Evolutionary conservation across 2,113 vertebrate genomes (phyloP).

Genomic region (Coptodon rendalli): DNA sequence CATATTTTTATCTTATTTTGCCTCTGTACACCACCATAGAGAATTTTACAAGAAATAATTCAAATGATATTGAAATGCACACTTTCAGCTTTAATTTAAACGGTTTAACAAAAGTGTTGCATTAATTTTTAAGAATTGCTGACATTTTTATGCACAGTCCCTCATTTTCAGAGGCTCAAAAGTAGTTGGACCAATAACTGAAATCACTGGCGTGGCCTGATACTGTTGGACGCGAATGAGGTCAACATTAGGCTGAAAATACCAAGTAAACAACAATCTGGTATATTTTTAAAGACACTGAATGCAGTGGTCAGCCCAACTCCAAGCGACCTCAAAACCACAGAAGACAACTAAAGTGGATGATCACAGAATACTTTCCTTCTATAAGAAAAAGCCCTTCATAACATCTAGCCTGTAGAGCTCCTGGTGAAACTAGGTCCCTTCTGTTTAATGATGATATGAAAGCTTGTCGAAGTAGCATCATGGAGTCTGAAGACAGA

Average conservation of each 20-base stretch:
- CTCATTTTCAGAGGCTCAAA: neutral
- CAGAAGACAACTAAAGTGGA: neutral
- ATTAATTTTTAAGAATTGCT: neutral
- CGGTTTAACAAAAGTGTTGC: neutral
- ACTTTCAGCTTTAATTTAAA: neutral
- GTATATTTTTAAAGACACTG: neutral
- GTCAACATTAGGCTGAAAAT: neutral
- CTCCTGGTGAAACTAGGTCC: neutral
- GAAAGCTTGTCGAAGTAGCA: neutral
- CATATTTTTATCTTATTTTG: neutral
- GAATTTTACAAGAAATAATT: rapidly evolving
- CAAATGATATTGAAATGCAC: neutral
- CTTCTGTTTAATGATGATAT: neutral
- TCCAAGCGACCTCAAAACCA: neutral
- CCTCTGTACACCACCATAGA: neutral
- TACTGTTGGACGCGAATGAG: neutral
- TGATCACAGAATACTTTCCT: neutral
- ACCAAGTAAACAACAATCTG: neutral
- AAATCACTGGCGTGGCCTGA: neutral
- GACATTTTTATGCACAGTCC: neutral
- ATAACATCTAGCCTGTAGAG: neutral
- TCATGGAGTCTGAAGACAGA: neutral
- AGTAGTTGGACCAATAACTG: rapidly evolving
- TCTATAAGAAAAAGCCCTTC: neutral
- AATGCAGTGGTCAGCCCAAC: rapidly evolving